phyloP scores from a whole-genome alignment of 2,113 vertebrate species.

The Microtus ochrogaster region DNA sequence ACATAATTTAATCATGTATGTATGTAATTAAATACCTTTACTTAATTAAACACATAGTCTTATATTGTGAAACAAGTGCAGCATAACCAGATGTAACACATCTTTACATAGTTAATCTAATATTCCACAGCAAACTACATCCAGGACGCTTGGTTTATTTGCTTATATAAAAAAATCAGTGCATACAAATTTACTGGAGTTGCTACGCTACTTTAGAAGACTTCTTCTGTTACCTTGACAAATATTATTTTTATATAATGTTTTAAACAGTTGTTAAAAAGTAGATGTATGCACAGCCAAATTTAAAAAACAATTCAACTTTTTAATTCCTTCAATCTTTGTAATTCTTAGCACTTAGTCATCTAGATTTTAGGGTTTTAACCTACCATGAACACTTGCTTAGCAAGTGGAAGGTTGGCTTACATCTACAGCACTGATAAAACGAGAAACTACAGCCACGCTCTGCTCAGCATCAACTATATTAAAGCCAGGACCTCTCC shows the following conservation, averaged over 20 bases:
- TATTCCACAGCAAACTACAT: not conserved
- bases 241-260: constrained; percentile 1
- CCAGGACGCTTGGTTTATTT: constrained; percentile 67
- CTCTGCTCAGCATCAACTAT: not conserved
- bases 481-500: not conserved
- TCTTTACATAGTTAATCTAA: not conserved
- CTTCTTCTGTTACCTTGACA: not conserved
- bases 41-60: not conserved
- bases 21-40: not conserved
- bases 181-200: not conserved
- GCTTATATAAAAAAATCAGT: constrained; percentile 58
- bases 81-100: not conserved
- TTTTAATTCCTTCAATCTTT: not conserved
- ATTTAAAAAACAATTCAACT: not conserved
- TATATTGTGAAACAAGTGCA: not conserved
- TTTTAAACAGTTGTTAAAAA: constrained; percentile 34
- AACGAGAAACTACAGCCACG: not conserved
- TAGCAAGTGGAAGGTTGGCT: not conserved
- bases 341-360: not conserved
- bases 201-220: not conserved
- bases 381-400: not conserved
- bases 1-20: too few relatives aligned
- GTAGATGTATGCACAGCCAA: not conserved
- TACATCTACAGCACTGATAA: not conserved
- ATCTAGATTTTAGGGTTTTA: too few relatives aligned